Percentiles rank a stretch among this genome's conserved stretches.
Evolutionary conservation across 2,888 invertebrate genomes (phyloP).

Genomic region (Leptothorax acervorum): DNA sequence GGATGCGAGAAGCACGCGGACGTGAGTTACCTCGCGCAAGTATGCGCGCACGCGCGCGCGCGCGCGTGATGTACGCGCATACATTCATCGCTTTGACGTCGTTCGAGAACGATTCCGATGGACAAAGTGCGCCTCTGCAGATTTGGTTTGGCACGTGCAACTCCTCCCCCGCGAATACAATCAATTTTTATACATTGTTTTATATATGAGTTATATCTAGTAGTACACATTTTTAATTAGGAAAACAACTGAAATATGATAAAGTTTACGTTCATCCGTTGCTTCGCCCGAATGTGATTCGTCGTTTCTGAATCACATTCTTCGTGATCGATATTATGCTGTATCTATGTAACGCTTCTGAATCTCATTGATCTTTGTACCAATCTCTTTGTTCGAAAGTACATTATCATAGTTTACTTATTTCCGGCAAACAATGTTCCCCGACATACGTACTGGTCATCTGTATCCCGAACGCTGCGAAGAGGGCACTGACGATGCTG

Average conservation of each 20-base stretch:
- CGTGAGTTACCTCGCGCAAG: constrained; percentile 69
- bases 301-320: background rate
- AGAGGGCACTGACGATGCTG: constrained; percentile 36
- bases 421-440: constrained; percentile 35
- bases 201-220: no score
- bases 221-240: background rate
- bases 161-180: background rate
- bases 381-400: background rate
- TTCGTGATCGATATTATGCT: background rate
- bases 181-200: background rate
- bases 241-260: background rate
- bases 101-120: constrained; percentile 17
- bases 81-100: constrained; percentile 23
- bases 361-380: background rate
- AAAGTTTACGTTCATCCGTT: background rate
- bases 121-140: background rate
- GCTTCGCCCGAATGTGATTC: background rate
- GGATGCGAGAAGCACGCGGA: constrained; percentile 63
- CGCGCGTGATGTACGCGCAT: constrained; percentile 10
- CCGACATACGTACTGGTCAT: constrained; percentile 43
- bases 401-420: constrained; percentile 8
- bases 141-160: background rate
- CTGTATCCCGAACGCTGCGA: constrained; percentile 39
- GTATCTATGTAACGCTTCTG: background rate
- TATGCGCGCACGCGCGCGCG: constrained; percentile 43